Percentiles rank a stretch among this genome's conserved stretches.
Conservation (phyloP, 2,113 vertebrate genomes). For the Aptenodytes patagonicus region DNA sequence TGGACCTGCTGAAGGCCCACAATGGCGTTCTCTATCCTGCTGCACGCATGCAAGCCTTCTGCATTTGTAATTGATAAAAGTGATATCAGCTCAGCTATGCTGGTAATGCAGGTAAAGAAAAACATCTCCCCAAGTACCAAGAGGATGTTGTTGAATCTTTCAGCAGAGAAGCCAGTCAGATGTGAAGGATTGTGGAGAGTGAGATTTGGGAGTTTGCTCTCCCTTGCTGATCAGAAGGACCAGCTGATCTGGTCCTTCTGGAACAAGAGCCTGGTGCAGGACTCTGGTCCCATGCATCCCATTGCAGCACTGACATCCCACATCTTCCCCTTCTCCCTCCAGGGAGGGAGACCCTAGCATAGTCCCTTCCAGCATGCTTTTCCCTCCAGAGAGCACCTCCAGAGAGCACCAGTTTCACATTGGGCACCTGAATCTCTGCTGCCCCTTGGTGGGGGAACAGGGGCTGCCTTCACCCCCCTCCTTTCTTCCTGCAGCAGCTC, state of each 20-base stretch:
- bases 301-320: not conserved
- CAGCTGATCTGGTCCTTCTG: not conserved
- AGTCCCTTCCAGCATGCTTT: not conserved
- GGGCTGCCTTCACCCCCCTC: not conserved
- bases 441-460: not conserved
- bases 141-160: not conserved
- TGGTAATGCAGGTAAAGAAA: not conserved
- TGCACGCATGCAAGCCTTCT: fast-evolving
- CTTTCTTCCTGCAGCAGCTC: not conserved
- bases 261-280: not conserved
- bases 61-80: not conserved
- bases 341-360: not conserved
- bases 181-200: not conserved
- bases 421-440: not conserved
- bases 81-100: not conserved
- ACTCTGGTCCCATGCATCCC: not conserved
- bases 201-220: not conserved
- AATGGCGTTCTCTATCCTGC: fast-evolving
- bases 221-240: not conserved
- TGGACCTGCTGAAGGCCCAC: not conserved
- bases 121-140: not conserved
- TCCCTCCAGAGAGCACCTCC: not conserved
- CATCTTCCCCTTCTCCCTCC: not conserved
- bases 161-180: not conserved
- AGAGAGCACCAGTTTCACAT: not conserved